Conservation (phyloP, 35 echinoderm and acorn worm genomes). For the Hemicentrotus pulcherrimus region DNA sequence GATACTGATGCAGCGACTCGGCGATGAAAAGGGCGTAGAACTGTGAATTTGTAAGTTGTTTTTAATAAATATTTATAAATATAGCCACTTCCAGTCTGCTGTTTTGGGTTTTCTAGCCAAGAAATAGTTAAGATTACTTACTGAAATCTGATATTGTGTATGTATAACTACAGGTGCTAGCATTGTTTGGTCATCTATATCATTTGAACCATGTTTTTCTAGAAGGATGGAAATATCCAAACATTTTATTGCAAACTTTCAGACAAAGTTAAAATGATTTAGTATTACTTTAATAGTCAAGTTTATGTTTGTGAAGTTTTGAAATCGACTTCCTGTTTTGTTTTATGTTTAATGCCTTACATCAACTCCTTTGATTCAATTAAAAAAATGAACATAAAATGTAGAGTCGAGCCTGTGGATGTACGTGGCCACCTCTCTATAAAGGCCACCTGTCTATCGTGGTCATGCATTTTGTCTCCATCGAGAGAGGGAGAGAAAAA, state of each 20-base stretch:
- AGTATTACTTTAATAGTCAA: background rate
- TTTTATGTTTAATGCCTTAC: background rate
- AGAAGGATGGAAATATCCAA: background rate
- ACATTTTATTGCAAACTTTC: background rate
- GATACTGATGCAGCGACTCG: background rate
- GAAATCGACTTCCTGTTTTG: background rate
- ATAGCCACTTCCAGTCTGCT: background rate
- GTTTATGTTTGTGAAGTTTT: background rate
- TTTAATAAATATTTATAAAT: conserved; percentile 2
- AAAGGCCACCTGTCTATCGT: too few species aligned
- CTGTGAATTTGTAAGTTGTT: background rate
- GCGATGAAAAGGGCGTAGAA: background rate
- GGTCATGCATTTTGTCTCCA: too few species aligned
- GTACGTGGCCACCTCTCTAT: too few species aligned
- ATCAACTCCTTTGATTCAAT: background rate
- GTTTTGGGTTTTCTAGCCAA: background rate
- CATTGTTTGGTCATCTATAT: background rate
- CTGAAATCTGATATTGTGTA: conserved; percentile 5
- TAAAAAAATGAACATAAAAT: too few species aligned
- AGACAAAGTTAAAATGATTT: background rate
- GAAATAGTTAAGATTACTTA: background rate
- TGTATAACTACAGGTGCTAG: background rate
- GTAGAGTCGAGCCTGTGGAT: too few species aligned
- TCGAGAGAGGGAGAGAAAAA: too few species aligned
- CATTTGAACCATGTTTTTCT: background rate